Percentiles rank a stretch among this genome's conserved stretches.
phyloP scores from a whole-genome alignment of 2,888 invertebrate genomes.

The Andricus curvator region DNA sequence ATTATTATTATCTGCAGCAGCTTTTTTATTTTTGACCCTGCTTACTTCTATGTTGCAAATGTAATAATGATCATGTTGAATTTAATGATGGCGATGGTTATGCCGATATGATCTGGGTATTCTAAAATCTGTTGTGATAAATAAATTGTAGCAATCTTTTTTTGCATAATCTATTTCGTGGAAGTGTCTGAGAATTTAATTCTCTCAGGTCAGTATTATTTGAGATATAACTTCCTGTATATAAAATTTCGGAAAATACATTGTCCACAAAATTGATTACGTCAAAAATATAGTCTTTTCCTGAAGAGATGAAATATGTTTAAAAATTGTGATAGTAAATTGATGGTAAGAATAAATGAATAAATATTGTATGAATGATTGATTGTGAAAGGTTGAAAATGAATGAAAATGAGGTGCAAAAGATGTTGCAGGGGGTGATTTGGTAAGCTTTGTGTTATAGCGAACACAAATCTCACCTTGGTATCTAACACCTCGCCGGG shows the following conservation, averaged over 20 bases:
- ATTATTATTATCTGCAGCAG: conserved; percentile 25
- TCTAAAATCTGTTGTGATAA: neutral
- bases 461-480: conserved; percentile 87
- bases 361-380: conserved; percentile 1
- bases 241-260: neutral
- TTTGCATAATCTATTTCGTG: neutral
- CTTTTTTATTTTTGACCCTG: conserved; percentile 9
- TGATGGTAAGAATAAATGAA: neutral
- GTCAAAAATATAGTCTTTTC: neutral
- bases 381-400: conserved; percentile 31
- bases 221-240: neutral
- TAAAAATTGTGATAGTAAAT: neutral
- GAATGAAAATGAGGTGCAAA: conserved; percentile 52
- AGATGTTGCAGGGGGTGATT: conserved; percentile 62
- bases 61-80: conserved; percentile 18
- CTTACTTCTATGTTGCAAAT: conserved; percentile 36
- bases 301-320: neutral
- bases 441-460: conserved; percentile 80
- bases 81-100: conserved; percentile 1
- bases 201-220: neutral
- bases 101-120: neutral
- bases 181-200: no score
- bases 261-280: neutral
- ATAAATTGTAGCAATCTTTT: neutral
- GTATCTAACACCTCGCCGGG: conserved; percentile 88